phyloP scores from a whole-genome alignment of 2,113 vertebrate genomes.

The Pelobates fuscus region DNA sequence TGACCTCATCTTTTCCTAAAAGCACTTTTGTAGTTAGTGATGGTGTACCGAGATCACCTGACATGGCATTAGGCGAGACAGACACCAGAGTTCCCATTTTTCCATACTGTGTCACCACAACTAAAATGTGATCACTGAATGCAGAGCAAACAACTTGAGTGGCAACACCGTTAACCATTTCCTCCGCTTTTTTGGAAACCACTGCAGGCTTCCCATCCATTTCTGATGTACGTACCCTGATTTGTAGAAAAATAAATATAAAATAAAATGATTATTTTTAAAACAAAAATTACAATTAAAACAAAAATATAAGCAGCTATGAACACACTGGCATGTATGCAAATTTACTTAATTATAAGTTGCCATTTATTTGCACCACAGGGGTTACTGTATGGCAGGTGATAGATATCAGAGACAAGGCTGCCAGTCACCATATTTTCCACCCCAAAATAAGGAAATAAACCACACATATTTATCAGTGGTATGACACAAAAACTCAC shows the following conservation, averaged over 20 bases:
- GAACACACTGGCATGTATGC: no score
- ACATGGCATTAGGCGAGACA: constrained; percentile 75
- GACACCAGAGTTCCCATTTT: constrained; percentile 91
- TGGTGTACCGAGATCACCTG: constrained; percentile 75
- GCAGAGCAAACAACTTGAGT: constrained; percentile 91
- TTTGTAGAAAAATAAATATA: background rate
- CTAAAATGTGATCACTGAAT: constrained; percentile 88
- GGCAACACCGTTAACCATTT: constrained; percentile 76
- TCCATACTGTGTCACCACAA: constrained; percentile 91
- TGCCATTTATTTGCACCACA: no score
- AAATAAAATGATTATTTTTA: no score
- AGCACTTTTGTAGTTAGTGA: constrained; percentile 85
- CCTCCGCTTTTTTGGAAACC: constrained; percentile 75
- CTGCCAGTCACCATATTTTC: no score
- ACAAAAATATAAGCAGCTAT: no score
- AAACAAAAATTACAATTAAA: no score
- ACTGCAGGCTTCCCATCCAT: constrained; percentile 77
- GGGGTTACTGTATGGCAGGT: no score
- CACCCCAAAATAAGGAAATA: no score
- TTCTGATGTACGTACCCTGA: background rate
- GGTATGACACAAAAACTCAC: no score
- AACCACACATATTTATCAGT: no score
- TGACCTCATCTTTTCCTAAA: constrained; percentile 93
- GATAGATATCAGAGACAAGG: no score
- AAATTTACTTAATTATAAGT: no score